Evolutionary conservation across 1,140 invertebrate species (phyloP).

Genomic region (Zaprionus ghesquierei): DNA sequence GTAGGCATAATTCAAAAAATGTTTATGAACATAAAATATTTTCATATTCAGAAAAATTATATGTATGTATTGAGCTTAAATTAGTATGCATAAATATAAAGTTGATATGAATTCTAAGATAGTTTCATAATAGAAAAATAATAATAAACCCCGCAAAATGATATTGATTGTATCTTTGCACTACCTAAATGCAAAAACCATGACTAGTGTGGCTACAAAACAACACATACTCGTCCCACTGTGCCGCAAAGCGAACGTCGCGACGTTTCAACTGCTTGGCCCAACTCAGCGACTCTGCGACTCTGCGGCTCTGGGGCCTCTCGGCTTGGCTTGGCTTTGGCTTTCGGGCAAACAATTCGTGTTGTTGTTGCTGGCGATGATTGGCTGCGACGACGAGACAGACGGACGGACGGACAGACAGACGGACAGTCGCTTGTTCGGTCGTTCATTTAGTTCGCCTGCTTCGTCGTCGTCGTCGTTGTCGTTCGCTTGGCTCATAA

Average conservation of each 20-base stretch:
- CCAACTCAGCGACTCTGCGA: constrained; percentile 37
- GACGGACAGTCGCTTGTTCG: constrained; percentile 1
- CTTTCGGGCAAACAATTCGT: constrained; percentile 75
- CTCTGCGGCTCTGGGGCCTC: constrained; percentile 58
- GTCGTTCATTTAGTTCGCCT: constrained; percentile 31
- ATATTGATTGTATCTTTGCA: too few species aligned
- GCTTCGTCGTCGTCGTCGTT: background rate
- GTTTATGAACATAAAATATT: too few species aligned
- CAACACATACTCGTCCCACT: constrained; percentile 41
- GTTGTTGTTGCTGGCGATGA: constrained; percentile 62
- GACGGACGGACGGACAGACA: background rate
- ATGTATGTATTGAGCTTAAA: too few species aligned
- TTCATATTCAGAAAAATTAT: too few species aligned
- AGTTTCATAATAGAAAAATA: too few species aligned
- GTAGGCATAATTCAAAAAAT: too few species aligned
- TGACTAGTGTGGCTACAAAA: too few species aligned
- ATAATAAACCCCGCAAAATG: too few species aligned
- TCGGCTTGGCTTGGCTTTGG: constrained; percentile 60
- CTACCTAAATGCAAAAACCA: too few species aligned
- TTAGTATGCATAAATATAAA: too few species aligned
- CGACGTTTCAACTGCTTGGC: constrained; percentile 56
- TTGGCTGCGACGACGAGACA: constrained; percentile 63
- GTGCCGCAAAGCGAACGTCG: constrained; percentile 54
- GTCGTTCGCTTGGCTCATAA: constrained; percentile 68
- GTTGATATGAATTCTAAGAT: too few species aligned